A percentile compares a stretch with the other conserved stretches of the same genome.
phyloP scores from a whole-genome alignment of 2,797 vertebrate genomes.

The Echiichthys vipera region DNA sequence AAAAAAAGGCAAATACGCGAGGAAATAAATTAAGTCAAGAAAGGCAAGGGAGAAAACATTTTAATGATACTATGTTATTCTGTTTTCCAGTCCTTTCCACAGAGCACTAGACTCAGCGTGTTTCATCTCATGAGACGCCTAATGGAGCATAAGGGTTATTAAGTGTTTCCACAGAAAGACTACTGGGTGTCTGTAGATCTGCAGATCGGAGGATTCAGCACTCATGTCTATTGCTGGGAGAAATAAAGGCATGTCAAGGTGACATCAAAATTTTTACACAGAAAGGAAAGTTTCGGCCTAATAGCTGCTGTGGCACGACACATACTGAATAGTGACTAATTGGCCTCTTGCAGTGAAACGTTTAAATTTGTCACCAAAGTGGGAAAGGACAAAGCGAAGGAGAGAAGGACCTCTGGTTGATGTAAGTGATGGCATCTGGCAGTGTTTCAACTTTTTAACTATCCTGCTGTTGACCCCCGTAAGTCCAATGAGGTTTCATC shows the following conservation, averaged over 20 bases:
- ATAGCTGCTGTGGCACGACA: slow-evolving; percentile 56
- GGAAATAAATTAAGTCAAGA: slow-evolving; percentile 78
- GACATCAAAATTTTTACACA: slow-evolving; percentile 62
- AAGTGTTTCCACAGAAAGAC: slow-evolving; percentile 74
- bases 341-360: slow-evolving; percentile 66
- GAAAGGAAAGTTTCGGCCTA: slow-evolving; percentile 59
- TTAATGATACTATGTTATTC: slow-evolving; percentile 82
- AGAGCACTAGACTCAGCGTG: slow-evolving; percentile 55
- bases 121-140: slow-evolving; percentile 82
- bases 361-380: slow-evolving; percentile 68
- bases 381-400: slow-evolving; percentile 63
- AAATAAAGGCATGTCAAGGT: slow-evolving; percentile 74
- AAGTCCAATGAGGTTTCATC: slow-evolving; percentile 65
- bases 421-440: slow-evolving; percentile 75
- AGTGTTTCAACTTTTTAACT: slow-evolving; percentile 71
- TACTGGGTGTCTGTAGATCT: slow-evolving; percentile 63
- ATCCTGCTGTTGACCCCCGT: slow-evolving; percentile 66
- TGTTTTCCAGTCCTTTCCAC: slow-evolving; percentile 59
- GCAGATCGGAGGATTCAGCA: slow-evolving; percentile 72
- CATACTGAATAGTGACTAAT: slow-evolving; percentile 73
- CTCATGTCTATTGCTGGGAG: slow-evolving; percentile 59
- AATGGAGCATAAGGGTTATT: slow-evolving; percentile 83
- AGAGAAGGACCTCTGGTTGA: slow-evolving; percentile 63
- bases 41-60: slow-evolving; percentile 59
- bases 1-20: slow-evolving; percentile 67